Evolutionary conservation across 2,888 invertebrate genomes (phyloP), one percentile per base, ranked within the genome.

Genomic region (Calameuta idolon): DNA sequence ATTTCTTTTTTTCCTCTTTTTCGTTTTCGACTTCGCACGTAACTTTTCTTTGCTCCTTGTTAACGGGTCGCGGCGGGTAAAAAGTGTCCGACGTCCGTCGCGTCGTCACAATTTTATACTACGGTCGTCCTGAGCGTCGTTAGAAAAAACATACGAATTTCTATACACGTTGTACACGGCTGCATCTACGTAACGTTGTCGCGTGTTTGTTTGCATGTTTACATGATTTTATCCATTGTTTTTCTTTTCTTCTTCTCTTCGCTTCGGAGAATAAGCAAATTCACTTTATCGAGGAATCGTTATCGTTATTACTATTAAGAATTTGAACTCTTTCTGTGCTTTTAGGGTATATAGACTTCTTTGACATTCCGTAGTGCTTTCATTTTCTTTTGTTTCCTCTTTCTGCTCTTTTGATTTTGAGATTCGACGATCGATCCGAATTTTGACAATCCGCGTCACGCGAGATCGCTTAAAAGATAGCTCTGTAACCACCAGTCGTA

Each of bases 401-500:
- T n/a, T 3, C n/a, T n/a, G 34, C 33, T 23, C 12, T 23, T 34
- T 75, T 33, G 69, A 75, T 76, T 78, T 79, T 79, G 79, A 79
- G 74, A 76, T 55, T 55, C 55, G 40, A 40, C 40, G 40, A 40
- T 40, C 40, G 55, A 55, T 55, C 23, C 55, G 23, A 55, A 55
- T 55, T 55, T 55, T 23, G 23, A 15, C 23, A 55, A 23, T 23
- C 23, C 55, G 23, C 55, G 23, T 23, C 55, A 9, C 55, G 23
- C 55, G 55, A 15, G 23, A 5, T 23, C 55, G 55, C 71, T 81
- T 79, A 87, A 87, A 88, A 88, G 88, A 88, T 86, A 88, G 87
- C 87, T 88, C 55, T 90, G 90, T 91, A 90, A 90, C 90, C 90
- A 88, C 90, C 89, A 90, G 89, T 90, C 88, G 90, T 90, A 90